phyloP scores from a whole-genome alignment of 1,140 invertebrate species.

The Cheumatopsyche charites region DNA sequence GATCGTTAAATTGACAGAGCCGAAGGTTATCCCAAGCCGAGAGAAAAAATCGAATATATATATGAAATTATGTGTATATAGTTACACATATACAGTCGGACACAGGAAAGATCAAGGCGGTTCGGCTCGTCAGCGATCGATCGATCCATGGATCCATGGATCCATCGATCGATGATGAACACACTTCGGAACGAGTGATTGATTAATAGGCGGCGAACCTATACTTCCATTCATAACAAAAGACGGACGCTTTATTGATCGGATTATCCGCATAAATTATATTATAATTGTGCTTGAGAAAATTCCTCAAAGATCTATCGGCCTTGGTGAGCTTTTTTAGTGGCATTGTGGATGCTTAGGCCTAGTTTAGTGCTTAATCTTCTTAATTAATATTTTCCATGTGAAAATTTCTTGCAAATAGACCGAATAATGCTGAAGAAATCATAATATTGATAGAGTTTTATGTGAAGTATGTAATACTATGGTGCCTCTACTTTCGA shows the following conservation, averaged over 20 bases:
- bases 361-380: too few species aligned
- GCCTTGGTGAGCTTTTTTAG: too few species aligned
- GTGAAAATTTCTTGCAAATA: too few species aligned
- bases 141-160: not conserved
- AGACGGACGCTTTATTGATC: not conserved
- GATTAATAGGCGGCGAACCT: slow-evolving; percentile 7
- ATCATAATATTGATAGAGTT: too few species aligned
- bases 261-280: not conserved
- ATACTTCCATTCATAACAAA: slow-evolving; percentile 9
- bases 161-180: not conserved
- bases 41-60: slow-evolving; percentile 8
- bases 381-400: too few species aligned
- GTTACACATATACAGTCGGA: too few species aligned
- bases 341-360: too few species aligned
- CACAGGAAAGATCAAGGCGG: slow-evolving; percentile 1
- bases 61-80: too few species aligned
- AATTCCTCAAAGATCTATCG: not conserved
- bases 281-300: slow-evolving; percentile 8
- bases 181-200: not conserved
- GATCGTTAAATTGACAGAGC: too few species aligned
- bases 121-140: not conserved
- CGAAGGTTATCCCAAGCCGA: not conserved
- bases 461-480: too few species aligned
- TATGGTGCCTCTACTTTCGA: too few species aligned
- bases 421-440: too few species aligned